phyloP scores from a whole-genome alignment of 2,113 vertebrate species.

The Chaenocephalus aceratus region DNA sequence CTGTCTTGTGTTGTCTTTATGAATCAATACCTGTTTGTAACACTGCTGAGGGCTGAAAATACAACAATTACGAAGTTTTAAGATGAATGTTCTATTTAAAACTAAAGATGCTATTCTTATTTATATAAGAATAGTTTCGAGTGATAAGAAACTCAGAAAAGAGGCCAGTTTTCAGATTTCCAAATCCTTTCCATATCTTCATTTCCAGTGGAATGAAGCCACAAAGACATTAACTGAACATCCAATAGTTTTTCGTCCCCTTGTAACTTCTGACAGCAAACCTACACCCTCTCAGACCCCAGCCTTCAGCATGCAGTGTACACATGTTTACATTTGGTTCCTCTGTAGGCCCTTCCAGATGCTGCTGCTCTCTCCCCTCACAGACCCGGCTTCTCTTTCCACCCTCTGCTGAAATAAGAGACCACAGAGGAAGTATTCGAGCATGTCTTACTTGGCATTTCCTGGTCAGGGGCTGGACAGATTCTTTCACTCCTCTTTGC shows the following conservation, averaged over 20 bases:
- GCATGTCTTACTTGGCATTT: constrained; percentile 76
- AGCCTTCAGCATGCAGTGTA: constrained; percentile 26
- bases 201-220: background rate
- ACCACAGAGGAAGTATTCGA: constrained; percentile 67
- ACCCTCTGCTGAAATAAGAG: constrained; percentile 65
- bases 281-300: background rate
- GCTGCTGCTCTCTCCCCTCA: constrained; percentile 49
- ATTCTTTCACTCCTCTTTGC: constrained; percentile 59
- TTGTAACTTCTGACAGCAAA: constrained; percentile 1
- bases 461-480: constrained; percentile 60
- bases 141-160: background rate
- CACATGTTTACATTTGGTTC: constrained; percentile 54
- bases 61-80: too few relatives aligned
- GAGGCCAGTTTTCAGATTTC: background rate
- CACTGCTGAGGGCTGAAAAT: too few relatives aligned
- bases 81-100: too few relatives aligned
- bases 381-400: constrained; percentile 54
- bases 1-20: too few relatives aligned
- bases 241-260: background rate
- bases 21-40: too few relatives aligned
- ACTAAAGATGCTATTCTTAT: too few relatives aligned
- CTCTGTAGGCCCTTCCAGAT: constrained; percentile 64
- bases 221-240: background rate
- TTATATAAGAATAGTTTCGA: background rate
- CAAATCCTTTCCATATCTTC: background rate